Conservation (phyloP, 37 sponge, comb jelly and placozoan species). For the Geodia barretti region DNA sequence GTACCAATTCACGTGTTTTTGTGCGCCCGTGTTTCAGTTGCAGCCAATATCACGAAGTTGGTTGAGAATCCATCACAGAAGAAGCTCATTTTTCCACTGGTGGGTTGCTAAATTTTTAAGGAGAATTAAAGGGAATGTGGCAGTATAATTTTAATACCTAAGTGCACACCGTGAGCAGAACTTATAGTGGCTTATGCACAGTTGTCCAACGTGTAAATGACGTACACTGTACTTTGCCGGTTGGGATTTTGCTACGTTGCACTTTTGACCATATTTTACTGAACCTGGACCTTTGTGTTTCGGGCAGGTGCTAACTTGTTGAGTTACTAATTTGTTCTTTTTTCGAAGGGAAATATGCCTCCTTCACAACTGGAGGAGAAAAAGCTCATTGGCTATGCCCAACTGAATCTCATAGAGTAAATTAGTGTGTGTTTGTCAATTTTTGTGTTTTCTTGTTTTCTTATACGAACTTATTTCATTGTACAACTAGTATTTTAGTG, state of each 20-base stretch:
- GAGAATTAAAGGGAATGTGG: no score
- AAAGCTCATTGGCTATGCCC: constrained; percentile 76
- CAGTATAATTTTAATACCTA: background rate
- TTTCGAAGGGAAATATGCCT: constrained; percentile 21
- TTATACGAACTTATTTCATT: no score
- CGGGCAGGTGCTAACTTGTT: background rate
- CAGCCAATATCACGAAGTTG: constrained; percentile 70
- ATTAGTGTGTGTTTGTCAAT: no score
- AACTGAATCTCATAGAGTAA: constrained; percentile 21
- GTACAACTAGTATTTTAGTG: no score
- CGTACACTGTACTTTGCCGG: no score
- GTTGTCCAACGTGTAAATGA: no score
- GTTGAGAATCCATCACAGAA: constrained; percentile 55
- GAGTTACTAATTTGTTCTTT: background rate
- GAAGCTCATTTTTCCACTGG: constrained; percentile 53
- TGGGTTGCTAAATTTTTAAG: no score
- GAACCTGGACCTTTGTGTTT: background rate
- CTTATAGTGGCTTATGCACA: no score
- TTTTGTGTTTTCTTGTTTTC: no score
- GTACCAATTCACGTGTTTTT: background rate
- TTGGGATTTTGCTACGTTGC: no score
- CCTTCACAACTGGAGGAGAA: constrained; percentile 58
- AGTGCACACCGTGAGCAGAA: background rate
- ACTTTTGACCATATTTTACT: background rate
- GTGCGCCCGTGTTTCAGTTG: constrained; percentile 37